These are phyloP conservation scores for Phenganax stokvisi DNA, from an alignment of 92 coral and sea anemone species.

Conservation along the genomic window DNA sequence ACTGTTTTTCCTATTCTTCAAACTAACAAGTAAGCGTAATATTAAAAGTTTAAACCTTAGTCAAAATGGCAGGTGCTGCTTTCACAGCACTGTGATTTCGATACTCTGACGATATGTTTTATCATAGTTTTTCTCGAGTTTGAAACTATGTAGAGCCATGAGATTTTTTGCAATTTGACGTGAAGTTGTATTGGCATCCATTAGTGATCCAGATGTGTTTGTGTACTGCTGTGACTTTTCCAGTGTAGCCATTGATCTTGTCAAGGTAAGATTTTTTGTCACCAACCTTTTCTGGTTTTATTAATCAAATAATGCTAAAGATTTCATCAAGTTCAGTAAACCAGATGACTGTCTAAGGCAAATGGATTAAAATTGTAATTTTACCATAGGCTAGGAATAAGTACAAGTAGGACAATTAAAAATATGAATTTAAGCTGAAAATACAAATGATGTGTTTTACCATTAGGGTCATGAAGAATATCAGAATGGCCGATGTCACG, in stretches of 20 bases:
- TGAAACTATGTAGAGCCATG: too few species aligned
- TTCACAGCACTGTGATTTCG: too few species aligned
- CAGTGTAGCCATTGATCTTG: slow-evolving; percentile 80
- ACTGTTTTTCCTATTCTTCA: slow-evolving; percentile 80
- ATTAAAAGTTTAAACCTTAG: neutral
- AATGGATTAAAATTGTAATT: neutral
- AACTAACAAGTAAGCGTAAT: slow-evolving; percentile 67
- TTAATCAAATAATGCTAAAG: too few species aligned
- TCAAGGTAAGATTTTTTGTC: slow-evolving; percentile 60
- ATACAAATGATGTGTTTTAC: neutral
- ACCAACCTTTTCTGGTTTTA: neutral
- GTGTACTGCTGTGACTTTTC: slow-evolving; percentile 98
- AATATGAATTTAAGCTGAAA: too few species aligned
- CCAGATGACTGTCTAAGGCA: too few species aligned
- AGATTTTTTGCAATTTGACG: too few species aligned
- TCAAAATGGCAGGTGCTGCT: neutral
- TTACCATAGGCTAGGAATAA: too few species aligned
- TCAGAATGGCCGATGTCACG: slow-evolving; percentile 70
- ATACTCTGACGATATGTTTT: too few species aligned
- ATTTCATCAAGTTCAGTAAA: too few species aligned
- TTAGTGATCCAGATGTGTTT: slow-evolving; percentile 78
- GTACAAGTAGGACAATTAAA: too few species aligned
- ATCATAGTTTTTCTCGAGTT: too few species aligned
- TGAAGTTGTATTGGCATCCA: too few species aligned
- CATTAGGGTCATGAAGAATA: slow-evolving; percentile 76